Evolutionary conservation across 2,113 vertebrate species (phyloP), one percentile per base, ranked within the genome.

Genomic region (Ictalurus furcatus): DNA sequence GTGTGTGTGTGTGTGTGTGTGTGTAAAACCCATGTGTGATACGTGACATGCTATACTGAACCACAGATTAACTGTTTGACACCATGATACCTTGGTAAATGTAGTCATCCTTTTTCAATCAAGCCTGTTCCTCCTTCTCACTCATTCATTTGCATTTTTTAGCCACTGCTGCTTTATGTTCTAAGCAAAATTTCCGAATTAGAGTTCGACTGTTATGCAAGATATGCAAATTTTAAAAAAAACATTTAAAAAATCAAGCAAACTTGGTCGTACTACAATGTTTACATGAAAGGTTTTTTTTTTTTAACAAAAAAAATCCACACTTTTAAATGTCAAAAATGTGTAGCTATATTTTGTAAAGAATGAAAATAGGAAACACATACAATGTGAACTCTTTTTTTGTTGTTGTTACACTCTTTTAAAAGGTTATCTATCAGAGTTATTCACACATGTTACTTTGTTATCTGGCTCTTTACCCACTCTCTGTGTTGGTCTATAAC

Each of bases 1-100:
- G 54, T 82, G n/a, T 58, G 79, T 59, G 40, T 87, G 71, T 85
- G 80, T 69, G 80, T 81, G 34, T 58, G 54, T 82, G n/a, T 58
- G 59, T 86, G 61, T 89, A 37, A 81, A 63, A 34, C 74, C 59
- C 87, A 63, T 56, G 44, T 86, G 89, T 81, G 80, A 78, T 88
- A 82, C 74, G 87, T 91, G 85, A 87, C 80, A 90, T 85, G 78
- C 80, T 90, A 85, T 73, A 87, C 85, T 87, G 87, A 90, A 89
- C 90, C 73, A 76, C 73, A 76, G 73, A 76, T 48, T 76, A 76
- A 76, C 73, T 48, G 21, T 48, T 25, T 25, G 73, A 48, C 73
- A 48, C 73, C 73, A 48, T 48, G 40, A 76, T 76, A 76, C 21
- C 73, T 48, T 78, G 21, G 23, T 76, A 73, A 73, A 73, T 25